phyloP scores from a whole-genome alignment of 2,797 vertebrate species.

The Poecilia picta region DNA sequence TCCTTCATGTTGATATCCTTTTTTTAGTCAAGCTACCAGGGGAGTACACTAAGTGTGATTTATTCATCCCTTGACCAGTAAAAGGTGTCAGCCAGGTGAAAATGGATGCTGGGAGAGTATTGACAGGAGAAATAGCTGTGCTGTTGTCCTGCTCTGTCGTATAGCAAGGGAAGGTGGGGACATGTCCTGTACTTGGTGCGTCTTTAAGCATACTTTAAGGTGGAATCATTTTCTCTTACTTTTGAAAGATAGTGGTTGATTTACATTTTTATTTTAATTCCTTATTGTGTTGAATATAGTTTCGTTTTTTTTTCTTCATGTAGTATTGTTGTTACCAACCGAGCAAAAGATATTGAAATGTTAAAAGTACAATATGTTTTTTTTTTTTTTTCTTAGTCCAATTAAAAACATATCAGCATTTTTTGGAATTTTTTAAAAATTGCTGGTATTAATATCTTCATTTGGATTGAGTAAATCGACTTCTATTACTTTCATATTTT shows the following conservation, averaged over 20 bases:
- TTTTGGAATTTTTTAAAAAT: not conserved
- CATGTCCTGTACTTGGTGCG: slow-evolving; percentile 52
- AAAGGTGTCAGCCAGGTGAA: slow-evolving; percentile 92
- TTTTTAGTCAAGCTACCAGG: slow-evolving; percentile 89
- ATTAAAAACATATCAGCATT: no score
- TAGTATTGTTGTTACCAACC: not conserved
- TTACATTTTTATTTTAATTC: slow-evolving; percentile 21
- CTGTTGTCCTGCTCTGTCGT: slow-evolving; percentile 80
- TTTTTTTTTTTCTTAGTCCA: not conserved
- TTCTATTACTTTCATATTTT: slow-evolving; percentile 71
- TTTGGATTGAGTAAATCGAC: slow-evolving; percentile 80
- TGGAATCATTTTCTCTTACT: slow-evolving; percentile 18
- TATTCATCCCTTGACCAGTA: slow-evolving; percentile 92
- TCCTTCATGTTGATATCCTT: slow-evolving; percentile 94
- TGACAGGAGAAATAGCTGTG: slow-evolving; percentile 84
- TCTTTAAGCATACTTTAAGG: slow-evolving; percentile 20
- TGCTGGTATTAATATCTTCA: slow-evolving; percentile 76
- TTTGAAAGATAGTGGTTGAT: slow-evolving; percentile 31
- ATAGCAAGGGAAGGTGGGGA: slow-evolving; percentile 49
- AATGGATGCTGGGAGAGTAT: slow-evolving; percentile 85
- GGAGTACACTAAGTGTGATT: slow-evolving; percentile 95
- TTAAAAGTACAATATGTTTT: not conserved
- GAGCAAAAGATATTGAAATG: not conserved
- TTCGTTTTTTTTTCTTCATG: not conserved
- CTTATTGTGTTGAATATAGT: not conserved